A percentile compares a stretch with the other conserved stretches of the same genome.
These are phyloP conservation scores for Gnathonemus longibarbis DNA, from an alignment of 2,113 vertebrate species.

Conservation along the genomic window DNA sequence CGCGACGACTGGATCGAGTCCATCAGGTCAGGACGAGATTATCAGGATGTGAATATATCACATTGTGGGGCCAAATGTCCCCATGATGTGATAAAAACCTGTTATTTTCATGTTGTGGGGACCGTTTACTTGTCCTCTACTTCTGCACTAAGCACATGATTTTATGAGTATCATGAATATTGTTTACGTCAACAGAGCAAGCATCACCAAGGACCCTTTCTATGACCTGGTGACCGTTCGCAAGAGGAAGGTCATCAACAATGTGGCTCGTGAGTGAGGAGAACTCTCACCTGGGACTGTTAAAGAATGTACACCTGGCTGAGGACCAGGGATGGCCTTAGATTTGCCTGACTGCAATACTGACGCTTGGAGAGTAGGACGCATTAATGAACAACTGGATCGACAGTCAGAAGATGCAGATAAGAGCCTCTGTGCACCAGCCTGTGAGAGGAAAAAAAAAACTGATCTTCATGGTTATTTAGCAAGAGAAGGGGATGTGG, in stretches of 20 bases:
- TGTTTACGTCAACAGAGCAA: conserved; percentile 62
- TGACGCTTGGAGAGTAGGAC: not conserved
- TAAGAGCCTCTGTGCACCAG: not conserved
- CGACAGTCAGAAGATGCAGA: not conserved
- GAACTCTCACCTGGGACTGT: not conserved
- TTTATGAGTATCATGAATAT: not conserved
- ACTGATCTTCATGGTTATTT: not conserved
- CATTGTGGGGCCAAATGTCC: not conserved
- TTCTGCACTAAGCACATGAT: not conserved
- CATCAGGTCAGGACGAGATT: conserved; percentile 63
- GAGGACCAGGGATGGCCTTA: not conserved
- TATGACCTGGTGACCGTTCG: conserved; percentile 82
- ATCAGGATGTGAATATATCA: not conserved
- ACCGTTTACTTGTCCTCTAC: not conserved
- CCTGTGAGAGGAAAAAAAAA: not conserved
- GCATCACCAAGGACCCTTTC: conserved; percentile 88
- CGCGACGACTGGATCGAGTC: conserved; percentile 86
- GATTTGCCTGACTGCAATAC: not conserved
- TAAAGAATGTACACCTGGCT: not conserved
- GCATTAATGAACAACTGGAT: not conserved
- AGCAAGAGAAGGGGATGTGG: not conserved
- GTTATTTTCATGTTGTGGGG: not conserved
- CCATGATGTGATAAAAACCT: not conserved
- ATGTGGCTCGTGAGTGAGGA: conserved; percentile 46
- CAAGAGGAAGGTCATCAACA: conserved; percentile 84